Evolutionary conservation across 92 coral and sea anemone species (phyloP).

Genomic region (Porites lobata): DNA sequence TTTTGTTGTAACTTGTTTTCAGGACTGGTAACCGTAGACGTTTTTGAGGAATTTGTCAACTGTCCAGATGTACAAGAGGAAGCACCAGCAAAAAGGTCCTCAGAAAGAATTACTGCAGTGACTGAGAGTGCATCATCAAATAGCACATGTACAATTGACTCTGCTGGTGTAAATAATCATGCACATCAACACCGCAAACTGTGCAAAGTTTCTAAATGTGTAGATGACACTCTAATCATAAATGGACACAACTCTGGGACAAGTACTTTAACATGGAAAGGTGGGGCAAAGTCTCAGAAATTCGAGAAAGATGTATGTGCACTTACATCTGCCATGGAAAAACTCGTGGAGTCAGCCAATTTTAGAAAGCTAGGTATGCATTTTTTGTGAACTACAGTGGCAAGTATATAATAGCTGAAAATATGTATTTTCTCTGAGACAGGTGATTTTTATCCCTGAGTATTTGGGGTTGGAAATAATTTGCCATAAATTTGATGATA

Average conservation of each 20-base stretch:
- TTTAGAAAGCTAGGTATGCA: conserved; percentile 81
- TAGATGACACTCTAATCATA: neutral
- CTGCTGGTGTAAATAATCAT: neutral
- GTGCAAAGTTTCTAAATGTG: neutral
- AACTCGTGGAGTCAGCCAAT: conserved; percentile 76
- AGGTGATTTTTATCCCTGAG: no score
- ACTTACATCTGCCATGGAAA: conserved; percentile 33
- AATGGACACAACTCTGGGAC: neutral
- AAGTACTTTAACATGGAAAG: neutral
- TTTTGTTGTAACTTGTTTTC: neutral
- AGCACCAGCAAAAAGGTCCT: neutral
- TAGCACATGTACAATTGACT: neutral
- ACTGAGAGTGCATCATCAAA: neutral
- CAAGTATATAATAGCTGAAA: neutral
- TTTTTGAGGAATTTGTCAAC: conserved; percentile 13
- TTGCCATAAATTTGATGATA: no score
- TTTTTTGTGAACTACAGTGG: neutral
- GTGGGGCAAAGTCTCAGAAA: neutral
- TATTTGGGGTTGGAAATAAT: no score
- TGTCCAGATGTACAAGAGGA: conserved; percentile 24
- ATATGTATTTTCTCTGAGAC: no score
- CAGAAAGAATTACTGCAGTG: neutral
- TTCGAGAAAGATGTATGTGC: neutral
- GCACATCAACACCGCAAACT: conserved; percentile 9
- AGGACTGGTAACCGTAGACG: conserved; percentile 36